Evolutionary conservation across 2,797 vertebrate genomes (phyloP).

Genomic region (Acestrorhynchus altus): DNA sequence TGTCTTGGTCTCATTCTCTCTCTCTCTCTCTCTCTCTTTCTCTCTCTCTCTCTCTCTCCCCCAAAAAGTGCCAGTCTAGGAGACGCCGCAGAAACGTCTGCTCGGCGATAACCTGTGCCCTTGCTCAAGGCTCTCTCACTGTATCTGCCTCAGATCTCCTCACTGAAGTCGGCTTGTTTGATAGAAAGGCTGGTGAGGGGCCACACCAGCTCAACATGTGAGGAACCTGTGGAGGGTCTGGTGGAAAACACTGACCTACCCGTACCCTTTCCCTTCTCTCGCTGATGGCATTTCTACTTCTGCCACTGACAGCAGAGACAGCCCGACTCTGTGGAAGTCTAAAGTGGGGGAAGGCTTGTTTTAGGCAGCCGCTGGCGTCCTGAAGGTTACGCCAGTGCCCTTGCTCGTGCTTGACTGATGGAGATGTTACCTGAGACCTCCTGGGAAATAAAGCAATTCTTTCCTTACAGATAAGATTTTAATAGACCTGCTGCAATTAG

Average conservation of each 20-base stretch:
- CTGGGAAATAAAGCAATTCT: no score
- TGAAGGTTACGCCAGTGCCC: constrained; percentile 9
- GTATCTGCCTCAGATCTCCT: constrained; percentile 54
- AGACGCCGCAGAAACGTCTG: constrained; percentile 43
- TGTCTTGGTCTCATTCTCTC: background rate
- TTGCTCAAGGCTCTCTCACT: constrained; percentile 38
- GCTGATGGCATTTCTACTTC: background rate
- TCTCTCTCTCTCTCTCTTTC: background rate
- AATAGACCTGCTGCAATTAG: no score
- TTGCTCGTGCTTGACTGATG: constrained; percentile 12
- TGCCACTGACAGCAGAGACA: constrained; percentile 18
- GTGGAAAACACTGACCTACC: background rate
- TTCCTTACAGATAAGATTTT: no score
- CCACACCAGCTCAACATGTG: constrained; percentile 43
- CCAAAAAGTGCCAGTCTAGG: constrained; percentile 48
- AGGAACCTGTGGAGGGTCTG: constrained; percentile 48
- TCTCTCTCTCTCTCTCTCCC: background rate
- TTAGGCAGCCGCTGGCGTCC: constrained; percentile 21
- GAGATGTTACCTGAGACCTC: constrained; percentile 20
- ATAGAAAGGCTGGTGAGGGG: constrained; percentile 42
- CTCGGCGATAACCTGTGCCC: constrained; percentile 51
- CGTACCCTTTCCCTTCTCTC: background rate
- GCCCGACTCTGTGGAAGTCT: background rate
- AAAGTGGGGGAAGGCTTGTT: background rate
- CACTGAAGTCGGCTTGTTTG: constrained; percentile 46